Evolutionary conservation across 2,797 vertebrate species (phyloP).

Genomic region (Phalanger gymnotis): DNA sequence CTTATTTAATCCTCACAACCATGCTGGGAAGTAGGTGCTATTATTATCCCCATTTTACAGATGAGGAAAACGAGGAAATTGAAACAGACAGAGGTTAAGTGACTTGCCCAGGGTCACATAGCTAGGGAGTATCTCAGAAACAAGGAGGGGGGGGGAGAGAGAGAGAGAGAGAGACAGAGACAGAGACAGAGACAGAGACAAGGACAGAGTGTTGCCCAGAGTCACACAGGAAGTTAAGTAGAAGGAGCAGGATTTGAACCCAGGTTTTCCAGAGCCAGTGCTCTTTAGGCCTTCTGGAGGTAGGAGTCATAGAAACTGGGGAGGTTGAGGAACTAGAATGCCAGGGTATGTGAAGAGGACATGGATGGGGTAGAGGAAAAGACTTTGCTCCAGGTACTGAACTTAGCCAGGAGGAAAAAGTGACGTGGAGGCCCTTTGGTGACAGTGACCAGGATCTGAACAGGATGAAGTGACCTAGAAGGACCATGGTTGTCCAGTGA

Average conservation of each 20-base stretch:
- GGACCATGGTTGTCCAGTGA: background rate
- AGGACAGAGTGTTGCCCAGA: background rate
- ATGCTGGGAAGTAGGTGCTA: no score
- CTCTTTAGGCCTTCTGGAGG: background rate
- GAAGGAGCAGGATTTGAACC: background rate
- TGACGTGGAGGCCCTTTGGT: background rate
- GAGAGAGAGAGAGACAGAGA: background rate
- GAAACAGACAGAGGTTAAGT: no score
- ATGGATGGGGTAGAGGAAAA: background rate
- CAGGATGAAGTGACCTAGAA: background rate
- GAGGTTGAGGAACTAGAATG: background rate
- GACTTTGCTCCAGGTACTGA: background rate
- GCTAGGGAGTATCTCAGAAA: no score
- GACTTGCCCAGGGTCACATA: no score
- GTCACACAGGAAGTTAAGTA: background rate
- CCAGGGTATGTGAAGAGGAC: background rate
- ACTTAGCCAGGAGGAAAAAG: background rate
- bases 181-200: background rate
- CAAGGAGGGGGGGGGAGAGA: no score
- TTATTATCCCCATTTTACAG: no score
- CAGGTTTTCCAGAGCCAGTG: background rate
- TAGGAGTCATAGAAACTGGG: background rate
- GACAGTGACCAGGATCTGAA: background rate
- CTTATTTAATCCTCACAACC: no score
- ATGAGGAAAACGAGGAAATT: no score